Evolutionary conservation across 2,888 invertebrate genomes (phyloP).

Genomic region (Epinotia brunnichana): DNA sequence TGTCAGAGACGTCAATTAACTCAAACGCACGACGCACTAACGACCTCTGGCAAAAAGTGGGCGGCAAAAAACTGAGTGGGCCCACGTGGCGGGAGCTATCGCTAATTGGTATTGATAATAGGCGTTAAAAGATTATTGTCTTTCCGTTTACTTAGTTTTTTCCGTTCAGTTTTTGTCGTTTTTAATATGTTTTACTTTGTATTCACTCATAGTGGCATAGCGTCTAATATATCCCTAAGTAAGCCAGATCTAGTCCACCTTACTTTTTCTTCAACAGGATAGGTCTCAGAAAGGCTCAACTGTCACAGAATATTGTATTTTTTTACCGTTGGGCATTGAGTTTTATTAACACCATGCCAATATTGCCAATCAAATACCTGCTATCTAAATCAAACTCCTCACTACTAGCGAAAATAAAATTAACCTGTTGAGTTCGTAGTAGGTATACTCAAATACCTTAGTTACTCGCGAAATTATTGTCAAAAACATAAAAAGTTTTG

Average conservation of each 20-base stretch:
- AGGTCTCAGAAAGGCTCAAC: too few relatives aligned
- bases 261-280: background rate
- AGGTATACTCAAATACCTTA: too few relatives aligned
- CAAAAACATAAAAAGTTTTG: background rate
- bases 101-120: slow-evolving; percentile 31
- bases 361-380: too few relatives aligned
- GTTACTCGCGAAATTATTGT: too few relatives aligned
- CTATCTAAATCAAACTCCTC: too few relatives aligned
- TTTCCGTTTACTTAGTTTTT: too few relatives aligned
- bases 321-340: too few relatives aligned
- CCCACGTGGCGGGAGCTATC: slow-evolving; percentile 20
- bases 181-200: background rate
- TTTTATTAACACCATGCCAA: too few relatives aligned
- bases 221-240: background rate
- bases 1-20: slow-evolving; percentile 35
- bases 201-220: too few relatives aligned
- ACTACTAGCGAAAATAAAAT: too few relatives aligned
- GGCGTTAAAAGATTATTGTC: slow-evolving; percentile 13
- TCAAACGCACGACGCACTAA: slow-evolving; percentile 27
- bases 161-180: background rate
- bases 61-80: slow-evolving; percentile 20
- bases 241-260: background rate
- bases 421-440: too few relatives aligned
- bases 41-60: slow-evolving; percentile 26
- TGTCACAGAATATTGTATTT: too few relatives aligned